A percentile compares a stretch with the other conserved stretches of the same genome.
These are phyloP conservation scores for Drepana falcataria DNA, from an alignment of 2,888 invertebrate species.

Conservation along the genomic window DNA sequence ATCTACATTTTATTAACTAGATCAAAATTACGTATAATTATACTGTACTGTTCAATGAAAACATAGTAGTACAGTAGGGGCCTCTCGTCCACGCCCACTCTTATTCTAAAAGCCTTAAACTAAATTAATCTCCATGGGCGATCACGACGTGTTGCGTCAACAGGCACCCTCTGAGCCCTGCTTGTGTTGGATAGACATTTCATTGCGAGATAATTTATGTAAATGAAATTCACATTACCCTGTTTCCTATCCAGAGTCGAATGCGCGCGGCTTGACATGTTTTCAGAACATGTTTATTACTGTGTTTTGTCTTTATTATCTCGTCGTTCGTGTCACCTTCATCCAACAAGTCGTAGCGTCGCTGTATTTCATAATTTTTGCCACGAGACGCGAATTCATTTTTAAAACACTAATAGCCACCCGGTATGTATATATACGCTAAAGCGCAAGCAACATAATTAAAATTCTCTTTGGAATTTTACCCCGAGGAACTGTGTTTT, in stretches of 20 bases:
- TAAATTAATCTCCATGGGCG: slow-evolving; percentile 56
- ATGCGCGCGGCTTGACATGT: slow-evolving; percentile 48
- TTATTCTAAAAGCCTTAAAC: slow-evolving; percentile 43
- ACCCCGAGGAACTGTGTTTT: slow-evolving; percentile 11
- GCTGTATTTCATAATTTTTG: slow-evolving; percentile 51
- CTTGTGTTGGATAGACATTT: slow-evolving; percentile 45
- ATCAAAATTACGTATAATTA: too few species aligned
- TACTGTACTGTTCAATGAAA: too few species aligned
- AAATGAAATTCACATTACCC: slow-evolving; percentile 73
- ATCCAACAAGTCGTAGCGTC: slow-evolving; percentile 26
- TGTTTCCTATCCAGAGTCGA: slow-evolving; percentile 55
- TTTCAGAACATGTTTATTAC: slow-evolving; percentile 63
- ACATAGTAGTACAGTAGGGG: too few species aligned
- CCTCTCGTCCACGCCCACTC: too few species aligned
- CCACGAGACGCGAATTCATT: slow-evolving; percentile 32
- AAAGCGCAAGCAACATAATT: slow-evolving; percentile 26
- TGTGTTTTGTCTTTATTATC: slow-evolving; percentile 66
- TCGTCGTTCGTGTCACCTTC: slow-evolving; percentile 49
- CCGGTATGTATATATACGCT: slow-evolving; percentile 25
- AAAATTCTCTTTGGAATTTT: slow-evolving; percentile 28
- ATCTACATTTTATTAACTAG: too few species aligned
- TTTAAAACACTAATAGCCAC: slow-evolving; percentile 45
- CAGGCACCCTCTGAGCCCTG: slow-evolving; percentile 42
- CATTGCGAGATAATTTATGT: slow-evolving; percentile 67
- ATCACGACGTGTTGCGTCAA: slow-evolving; percentile 57